Evolutionary conservation across 2,888 invertebrate species (phyloP).

Genomic region (Drosophila helvetica): DNA sequence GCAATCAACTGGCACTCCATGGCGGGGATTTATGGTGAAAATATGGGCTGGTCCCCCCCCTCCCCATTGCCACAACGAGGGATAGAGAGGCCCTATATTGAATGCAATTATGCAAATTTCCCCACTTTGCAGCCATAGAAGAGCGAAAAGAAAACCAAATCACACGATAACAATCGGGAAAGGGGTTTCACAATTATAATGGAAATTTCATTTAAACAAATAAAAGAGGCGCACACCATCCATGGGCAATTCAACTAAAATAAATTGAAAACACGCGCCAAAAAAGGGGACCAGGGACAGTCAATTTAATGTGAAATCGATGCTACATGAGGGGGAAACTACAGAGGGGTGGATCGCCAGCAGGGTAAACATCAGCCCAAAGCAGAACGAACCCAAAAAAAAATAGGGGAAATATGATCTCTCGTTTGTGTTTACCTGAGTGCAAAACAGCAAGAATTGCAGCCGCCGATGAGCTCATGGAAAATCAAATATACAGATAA

Average conservation of each 20-base stretch:
- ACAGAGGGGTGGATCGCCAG: conserved; percentile 15
- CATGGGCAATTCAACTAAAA: conserved; percentile 61
- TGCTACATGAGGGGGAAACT: conserved; percentile 32
- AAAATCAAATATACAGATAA: conserved; percentile 68
- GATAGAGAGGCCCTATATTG: conserved; percentile 30
- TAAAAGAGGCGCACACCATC: conserved; percentile 21
- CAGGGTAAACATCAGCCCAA: conserved; percentile 8
- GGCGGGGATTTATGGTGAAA: conserved; percentile 35
- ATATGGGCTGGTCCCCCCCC: conserved; percentile 37
- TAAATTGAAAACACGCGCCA: conserved; percentile 66
- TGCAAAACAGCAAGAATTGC: conserved; percentile 44
- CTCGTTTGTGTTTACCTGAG: conserved; percentile 36
- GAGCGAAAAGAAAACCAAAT: conserved; percentile 26
- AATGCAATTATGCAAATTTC: conserved; percentile 74
- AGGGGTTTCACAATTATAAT: conserved; percentile 38
- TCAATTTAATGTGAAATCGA: conserved; percentile 67
- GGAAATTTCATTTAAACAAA: conserved; percentile 21
- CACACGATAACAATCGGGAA: conserved; percentile 35
- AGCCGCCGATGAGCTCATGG: conserved; percentile 63
- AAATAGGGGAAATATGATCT: conserved; percentile 50
- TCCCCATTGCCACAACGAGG: conserved; percentile 8
- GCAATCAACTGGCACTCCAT: conserved; percentile 58
- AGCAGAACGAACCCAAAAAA: conserved; percentile 4
- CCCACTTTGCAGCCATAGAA: conserved; percentile 35
- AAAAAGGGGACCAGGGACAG: conserved; percentile 15